Percentiles rank a stretch among this genome's conserved stretches.
phyloP scores from a whole-genome alignment of 2,888 invertebrate genomes.

The Nomada flava region DNA sequence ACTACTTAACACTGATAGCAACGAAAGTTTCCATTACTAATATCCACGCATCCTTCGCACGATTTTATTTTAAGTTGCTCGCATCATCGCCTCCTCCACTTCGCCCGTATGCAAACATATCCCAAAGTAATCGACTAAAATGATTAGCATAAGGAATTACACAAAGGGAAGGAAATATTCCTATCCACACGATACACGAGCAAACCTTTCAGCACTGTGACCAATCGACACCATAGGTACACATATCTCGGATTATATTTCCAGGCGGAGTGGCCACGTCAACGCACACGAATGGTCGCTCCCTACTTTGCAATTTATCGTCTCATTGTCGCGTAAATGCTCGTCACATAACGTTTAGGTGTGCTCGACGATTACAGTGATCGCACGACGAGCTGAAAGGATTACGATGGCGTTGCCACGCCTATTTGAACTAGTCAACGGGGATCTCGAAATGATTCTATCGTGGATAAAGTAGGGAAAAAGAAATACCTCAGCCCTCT shows the following conservation, averaged over 20 bases:
- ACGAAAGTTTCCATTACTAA: constrained; percentile 11
- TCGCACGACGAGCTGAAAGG: constrained; percentile 7
- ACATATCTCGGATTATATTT: constrained; percentile 34
- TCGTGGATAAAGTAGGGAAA: not conserved
- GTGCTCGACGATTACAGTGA: constrained; percentile 20
- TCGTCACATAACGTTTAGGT: constrained; percentile 31
- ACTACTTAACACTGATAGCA: not conserved
- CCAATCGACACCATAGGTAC: constrained; percentile 18
- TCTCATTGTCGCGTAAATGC: constrained; percentile 29
- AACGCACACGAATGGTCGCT: constrained; percentile 6
- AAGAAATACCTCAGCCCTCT: not conserved
- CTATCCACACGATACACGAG: not conserved
- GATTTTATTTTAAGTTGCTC: constrained; percentile 57
- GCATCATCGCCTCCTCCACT: constrained; percentile 30
- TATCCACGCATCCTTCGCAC: constrained; percentile 42
- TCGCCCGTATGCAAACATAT: not conserved
- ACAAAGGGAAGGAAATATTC: not conserved
- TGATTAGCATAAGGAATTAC: not conserved
- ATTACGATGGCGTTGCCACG: constrained; percentile 32
- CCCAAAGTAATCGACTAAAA: not conserved
- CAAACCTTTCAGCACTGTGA: not conserved
- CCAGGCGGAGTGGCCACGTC: constrained; percentile 14
- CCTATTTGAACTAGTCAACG: not conserved
- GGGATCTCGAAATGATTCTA: constrained; percentile 30
- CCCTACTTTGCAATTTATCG: constrained; percentile 13